Evolutionary conservation across 2,797 vertebrate species (phyloP).

Genomic region (Taeniopygia guttata): DNA sequence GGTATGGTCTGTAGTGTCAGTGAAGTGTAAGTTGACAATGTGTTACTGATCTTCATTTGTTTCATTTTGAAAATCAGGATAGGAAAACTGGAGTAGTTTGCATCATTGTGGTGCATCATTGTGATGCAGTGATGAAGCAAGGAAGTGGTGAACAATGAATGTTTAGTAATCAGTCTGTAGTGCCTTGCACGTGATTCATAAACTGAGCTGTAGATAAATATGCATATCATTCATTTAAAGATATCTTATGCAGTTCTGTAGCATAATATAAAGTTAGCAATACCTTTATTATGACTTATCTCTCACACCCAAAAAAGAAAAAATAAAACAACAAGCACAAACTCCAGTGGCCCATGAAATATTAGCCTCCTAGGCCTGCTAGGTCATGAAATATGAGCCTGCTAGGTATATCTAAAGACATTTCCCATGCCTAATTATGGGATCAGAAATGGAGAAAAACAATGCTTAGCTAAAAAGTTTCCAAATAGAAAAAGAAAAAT

Average conservation of each 20-base stretch:
- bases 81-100: not conserved
- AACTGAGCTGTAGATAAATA: not conserved
- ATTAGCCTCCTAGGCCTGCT: too few relatives aligned
- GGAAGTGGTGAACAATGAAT: not conserved
- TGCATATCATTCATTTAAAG: not conserved
- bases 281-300: not conserved
- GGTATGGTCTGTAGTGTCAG: slow-evolving; percentile 34
- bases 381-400: not conserved
- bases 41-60: not conserved
- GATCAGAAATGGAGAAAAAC: not conserved
- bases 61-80: not conserved
- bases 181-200: not conserved
- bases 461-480: not conserved
- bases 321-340: not conserved
- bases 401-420: not conserved
- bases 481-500: not conserved
- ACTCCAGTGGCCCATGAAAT: not conserved
- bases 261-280: not conserved
- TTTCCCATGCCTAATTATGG: not conserved
- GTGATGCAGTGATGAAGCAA: not conserved
- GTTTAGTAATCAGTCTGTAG: not conserved
- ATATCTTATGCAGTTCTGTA: not conserved
- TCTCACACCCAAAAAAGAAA: not conserved
- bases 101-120: not conserved
- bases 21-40: not conserved